A percentile compares a stretch with the other conserved stretches of the same genome.
phyloP scores from a whole-genome alignment of 2,888 invertebrate species.

The Colostygia pectinataria region DNA sequence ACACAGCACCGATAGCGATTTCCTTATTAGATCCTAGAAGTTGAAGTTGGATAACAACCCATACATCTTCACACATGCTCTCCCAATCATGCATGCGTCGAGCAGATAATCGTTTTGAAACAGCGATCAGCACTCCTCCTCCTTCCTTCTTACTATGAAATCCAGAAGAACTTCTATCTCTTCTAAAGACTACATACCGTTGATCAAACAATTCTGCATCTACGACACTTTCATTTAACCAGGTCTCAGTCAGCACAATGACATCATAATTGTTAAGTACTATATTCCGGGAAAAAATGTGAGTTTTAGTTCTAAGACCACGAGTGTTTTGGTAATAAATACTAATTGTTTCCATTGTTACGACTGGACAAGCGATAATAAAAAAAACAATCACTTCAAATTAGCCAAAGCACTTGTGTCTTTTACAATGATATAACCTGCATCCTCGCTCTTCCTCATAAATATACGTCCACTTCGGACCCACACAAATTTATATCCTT shows the following conservation, averaged over 20 bases:
- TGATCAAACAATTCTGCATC: not conserved
- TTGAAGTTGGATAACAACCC: not conserved
- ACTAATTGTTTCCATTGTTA: not conserved
- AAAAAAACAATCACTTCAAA: not conserved
- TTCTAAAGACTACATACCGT: not conserved
- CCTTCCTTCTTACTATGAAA: not conserved
- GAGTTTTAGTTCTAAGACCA: too few species aligned
- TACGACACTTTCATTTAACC: not conserved
- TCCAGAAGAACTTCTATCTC: conserved; percentile 2
- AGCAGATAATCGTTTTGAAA: not conserved
- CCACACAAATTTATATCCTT: conserved; percentile 2
- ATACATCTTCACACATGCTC: conserved; percentile 3
- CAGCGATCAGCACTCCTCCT: not conserved
- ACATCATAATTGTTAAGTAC: not conserved
- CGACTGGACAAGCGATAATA: not conserved
- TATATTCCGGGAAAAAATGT: not conserved
- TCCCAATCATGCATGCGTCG: not conserved
- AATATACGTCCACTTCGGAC: not conserved
- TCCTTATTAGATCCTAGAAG: not conserved
- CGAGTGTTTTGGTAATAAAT: conserved; percentile 5
- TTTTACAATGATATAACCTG: not conserved
- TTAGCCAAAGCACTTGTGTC: not conserved
- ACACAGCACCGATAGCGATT: conserved; percentile 1
- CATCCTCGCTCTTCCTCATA: not conserved
- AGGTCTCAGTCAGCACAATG: not conserved